Conservation (phyloP, 2,888 invertebrate genomes). For the Protodeltote pygarga region DNA sequence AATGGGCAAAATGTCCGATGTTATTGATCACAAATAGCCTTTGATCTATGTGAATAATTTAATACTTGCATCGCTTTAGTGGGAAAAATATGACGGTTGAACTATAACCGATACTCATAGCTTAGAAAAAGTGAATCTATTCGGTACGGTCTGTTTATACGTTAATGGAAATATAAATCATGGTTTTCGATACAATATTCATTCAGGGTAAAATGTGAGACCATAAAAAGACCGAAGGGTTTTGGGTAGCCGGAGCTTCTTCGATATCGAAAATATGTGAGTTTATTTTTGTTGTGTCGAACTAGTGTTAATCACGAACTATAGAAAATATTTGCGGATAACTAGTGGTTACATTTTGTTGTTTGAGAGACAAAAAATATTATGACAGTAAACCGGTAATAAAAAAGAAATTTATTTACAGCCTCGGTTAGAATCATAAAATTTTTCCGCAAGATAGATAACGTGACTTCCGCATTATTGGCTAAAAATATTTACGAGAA, state of each 20-base stretch:
- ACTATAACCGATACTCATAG: slow-evolving; percentile 7
- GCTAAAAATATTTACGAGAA: slow-evolving; percentile 25
- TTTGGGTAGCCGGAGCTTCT: slow-evolving; percentile 9
- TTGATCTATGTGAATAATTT: slow-evolving; percentile 30
- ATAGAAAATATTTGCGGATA: slow-evolving; percentile 6
- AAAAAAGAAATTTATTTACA: too few species aligned
- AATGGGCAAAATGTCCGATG: slow-evolving; percentile 3
- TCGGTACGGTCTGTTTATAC: slow-evolving; percentile 11
- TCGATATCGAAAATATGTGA: slow-evolving; percentile 24
- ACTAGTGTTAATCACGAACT: slow-evolving; percentile 14
- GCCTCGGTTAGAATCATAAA: too few species aligned
- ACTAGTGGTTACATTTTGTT: neutral
- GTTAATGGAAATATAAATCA: slow-evolving; percentile 34
- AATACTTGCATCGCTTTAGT: slow-evolving; percentile 15
- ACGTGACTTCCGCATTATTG: slow-evolving; percentile 6
- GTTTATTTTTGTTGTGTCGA: slow-evolving; percentile 15
- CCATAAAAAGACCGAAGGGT: slow-evolving; percentile 20
- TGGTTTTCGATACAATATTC: slow-evolving; percentile 23
- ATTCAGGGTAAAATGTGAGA: slow-evolving; percentile 18
- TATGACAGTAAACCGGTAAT: too few species aligned
- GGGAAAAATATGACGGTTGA: slow-evolving; percentile 11
- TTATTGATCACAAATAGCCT: slow-evolving; percentile 9
- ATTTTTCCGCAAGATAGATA: too few species aligned
- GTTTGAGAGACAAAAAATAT: too few species aligned
- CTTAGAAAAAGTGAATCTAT: slow-evolving; percentile 26